phyloP scores from a whole-genome alignment of 2,888 invertebrate species.

The Mimachlamys varia region DNA sequence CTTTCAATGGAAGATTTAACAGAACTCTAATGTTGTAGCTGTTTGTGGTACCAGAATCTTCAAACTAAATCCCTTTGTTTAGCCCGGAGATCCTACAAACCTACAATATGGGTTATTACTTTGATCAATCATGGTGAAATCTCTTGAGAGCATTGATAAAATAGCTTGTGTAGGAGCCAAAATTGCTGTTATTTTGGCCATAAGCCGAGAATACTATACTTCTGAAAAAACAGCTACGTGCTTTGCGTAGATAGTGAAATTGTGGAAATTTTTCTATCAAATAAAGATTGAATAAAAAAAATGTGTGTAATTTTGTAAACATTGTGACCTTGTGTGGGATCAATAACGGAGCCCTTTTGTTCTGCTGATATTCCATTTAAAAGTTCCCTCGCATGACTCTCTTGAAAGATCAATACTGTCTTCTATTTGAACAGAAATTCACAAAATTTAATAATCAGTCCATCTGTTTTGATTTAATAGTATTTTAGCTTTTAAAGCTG shows the following conservation, averaged over 20 bases:
- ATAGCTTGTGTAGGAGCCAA: neutral
- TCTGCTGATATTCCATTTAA: neutral
- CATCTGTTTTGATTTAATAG: neutral
- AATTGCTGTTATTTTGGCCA: slow-evolving; percentile 3
- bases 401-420: neutral
- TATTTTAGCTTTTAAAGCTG: neutral
- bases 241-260: too few species aligned
- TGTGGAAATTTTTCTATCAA: neutral
- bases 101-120: neutral
- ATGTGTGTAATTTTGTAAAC: neutral
- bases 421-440: neutral
- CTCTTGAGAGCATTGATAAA: neutral
- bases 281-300: neutral
- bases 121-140: neutral
- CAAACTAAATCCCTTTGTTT: neutral
- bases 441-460: neutral
- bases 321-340: neutral
- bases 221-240: neutral
- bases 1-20: neutral
- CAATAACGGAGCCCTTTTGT: neutral
- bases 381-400: too few species aligned
- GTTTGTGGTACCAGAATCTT: neutral
- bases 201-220: neutral
- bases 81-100: neutral
- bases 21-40: neutral